Conservation (phyloP, 2,113 vertebrate genomes). For the Leucoraja erinaceus region DNA sequence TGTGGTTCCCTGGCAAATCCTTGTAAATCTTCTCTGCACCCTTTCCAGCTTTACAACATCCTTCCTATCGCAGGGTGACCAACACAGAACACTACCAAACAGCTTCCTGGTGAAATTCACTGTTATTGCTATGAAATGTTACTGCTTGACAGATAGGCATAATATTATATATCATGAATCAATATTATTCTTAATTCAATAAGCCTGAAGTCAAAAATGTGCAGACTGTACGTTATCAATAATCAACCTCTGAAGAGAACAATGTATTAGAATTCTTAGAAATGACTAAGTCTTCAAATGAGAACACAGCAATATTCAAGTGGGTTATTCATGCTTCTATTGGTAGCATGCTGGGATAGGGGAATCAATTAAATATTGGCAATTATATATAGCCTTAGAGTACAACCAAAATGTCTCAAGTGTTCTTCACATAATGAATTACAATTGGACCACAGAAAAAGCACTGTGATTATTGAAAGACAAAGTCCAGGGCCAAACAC, state of each 20-base stretch:
- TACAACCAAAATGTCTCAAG: not conserved
- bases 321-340: not conserved
- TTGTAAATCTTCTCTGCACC: too few relatives aligned
- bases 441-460: not conserved
- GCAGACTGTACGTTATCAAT: not conserved
- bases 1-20: too few relatives aligned
- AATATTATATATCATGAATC: not conserved
- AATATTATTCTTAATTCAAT: not conserved
- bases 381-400: not conserved
- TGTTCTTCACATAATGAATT: not conserved
- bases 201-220: not conserved
- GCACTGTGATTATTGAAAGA: not conserved
- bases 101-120: not conserved
- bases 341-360: not conserved
- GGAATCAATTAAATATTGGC: not conserved
- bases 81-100: too few relatives aligned
- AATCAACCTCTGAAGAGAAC: not conserved
- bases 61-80: too few relatives aligned
- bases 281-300: not conserved
- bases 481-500: not conserved
- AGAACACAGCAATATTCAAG: not conserved
- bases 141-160: not conserved
- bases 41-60: too few relatives aligned
- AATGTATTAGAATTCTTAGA: too few relatives aligned
- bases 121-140: not conserved